Base-by-base conservation (phyloP, 2,888 invertebrate species). In the Argyra leucocephala region DNA sequence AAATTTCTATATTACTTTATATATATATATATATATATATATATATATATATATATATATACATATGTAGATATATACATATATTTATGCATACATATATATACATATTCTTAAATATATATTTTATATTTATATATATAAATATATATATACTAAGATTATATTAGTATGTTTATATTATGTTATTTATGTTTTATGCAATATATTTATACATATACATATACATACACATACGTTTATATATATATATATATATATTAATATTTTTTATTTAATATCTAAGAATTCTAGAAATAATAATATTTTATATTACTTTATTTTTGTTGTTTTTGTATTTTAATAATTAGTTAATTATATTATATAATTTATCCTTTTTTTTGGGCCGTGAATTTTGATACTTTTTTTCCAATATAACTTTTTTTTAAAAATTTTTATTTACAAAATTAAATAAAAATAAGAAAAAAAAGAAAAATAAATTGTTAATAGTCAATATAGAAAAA, bases 301-400 rank as follows among this genome's bases (percentile, higher is more conserved):
- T 48, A 48, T 48, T 1, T 48, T 18, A 18, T 48, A 15, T 48
- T 48, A 2, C 18, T 48, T 48, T 48, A 18, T 48, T 48, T 48
- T 48, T 48, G 1, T 48, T 48, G 48, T 18, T 48, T 18, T 18
- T 48, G 12, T 48, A 18, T 48, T 48, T 48, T 48, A 48, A 48
- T 48, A 48, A 48, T 48, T 48, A 12, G 31, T 10, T 10, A 10
- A 12, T 15, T 48, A 2, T 48, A 12, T 48, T 48, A 48, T 48
- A 48, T 48, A 48, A 48, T 48, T 48, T 48, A 48, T 48, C 48
- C 48, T 48, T 48, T 31, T n/a, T 24, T 61, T 61, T 61, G 61
- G 61, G 61, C 61, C 61, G 61, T 61, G 61, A 61, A 26, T 18
- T 24, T 59, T 59, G 59, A 59, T 59, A 59, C 59, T 23, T 59